These are phyloP conservation scores for Fabriciana adippe DNA, from an alignment of 2,888 invertebrate species.

Conservation along the genomic window DNA sequence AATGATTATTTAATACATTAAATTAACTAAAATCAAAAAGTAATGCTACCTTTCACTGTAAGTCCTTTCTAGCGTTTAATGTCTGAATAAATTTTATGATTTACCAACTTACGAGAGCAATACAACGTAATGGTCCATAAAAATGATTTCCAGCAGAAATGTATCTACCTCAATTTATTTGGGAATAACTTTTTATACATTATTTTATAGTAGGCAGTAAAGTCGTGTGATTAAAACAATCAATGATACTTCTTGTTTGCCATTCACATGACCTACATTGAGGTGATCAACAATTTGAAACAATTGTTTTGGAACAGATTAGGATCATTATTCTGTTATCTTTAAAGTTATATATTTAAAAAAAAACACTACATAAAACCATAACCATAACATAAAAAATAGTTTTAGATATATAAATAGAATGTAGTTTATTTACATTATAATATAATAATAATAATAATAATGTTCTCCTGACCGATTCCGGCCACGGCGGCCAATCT, in stretches of 20 bases:
- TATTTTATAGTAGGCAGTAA: conserved; percentile 48
- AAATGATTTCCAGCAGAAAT: conserved; percentile 51
- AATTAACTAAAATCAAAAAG: conserved; percentile 57
- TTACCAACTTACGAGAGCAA: conserved; percentile 49
- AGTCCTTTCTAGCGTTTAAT: conserved; percentile 63
- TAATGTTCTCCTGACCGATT: too few relatives aligned
- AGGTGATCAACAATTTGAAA: conserved; percentile 14
- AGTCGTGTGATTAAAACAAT: conserved; percentile 47
- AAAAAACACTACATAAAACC: too few relatives aligned
- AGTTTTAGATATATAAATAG: too few relatives aligned
- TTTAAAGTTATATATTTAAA: not conserved
- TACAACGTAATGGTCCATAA: conserved; percentile 58
- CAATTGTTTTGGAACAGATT: not conserved
- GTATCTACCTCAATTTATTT: conserved; percentile 52
- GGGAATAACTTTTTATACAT: conserved; percentile 47
- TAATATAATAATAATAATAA: too few relatives aligned
- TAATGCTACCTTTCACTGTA: conserved; percentile 56
- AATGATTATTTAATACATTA: conserved; percentile 51
- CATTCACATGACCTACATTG: conserved; percentile 45
- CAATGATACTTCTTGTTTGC: conserved; percentile 41
- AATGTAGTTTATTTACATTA: too few relatives aligned
- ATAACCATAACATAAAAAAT: too few relatives aligned
- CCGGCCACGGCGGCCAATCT: too few relatives aligned
- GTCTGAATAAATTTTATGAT: conserved; percentile 57
- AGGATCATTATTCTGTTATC: not conserved